phyloP scores from a whole-genome alignment of 1,140 invertebrate genomes.

The Drosophila auraria region DNA sequence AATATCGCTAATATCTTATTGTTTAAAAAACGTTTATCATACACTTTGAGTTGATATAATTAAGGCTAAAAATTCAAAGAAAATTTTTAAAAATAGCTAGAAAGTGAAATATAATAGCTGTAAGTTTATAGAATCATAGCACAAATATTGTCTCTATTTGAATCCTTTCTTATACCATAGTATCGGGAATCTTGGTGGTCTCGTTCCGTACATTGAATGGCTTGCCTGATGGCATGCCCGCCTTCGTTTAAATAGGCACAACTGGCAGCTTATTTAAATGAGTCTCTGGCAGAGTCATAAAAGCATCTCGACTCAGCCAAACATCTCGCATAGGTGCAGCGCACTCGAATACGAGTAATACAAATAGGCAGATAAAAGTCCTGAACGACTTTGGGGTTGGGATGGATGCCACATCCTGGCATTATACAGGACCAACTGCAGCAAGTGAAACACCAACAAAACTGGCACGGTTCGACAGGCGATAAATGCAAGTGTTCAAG shows the following conservation, averaged over 20 bases:
- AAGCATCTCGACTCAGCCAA: constrained; percentile 5
- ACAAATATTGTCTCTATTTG: background rate
- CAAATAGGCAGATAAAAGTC: constrained; percentile 42
- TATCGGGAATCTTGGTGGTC: background rate
- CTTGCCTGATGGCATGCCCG: background rate
- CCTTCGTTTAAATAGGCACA: constrained; percentile 42
- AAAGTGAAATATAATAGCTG: background rate
- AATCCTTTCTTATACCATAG: background rate
- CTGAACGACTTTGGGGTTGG: background rate
- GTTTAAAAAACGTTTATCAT: too few relatives aligned
- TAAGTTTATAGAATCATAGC: background rate
- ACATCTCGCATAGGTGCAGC: constrained; percentile 15
- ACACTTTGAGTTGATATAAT: too few relatives aligned
- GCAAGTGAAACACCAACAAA: constrained; percentile 23
- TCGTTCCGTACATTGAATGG: background rate
- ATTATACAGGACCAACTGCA: constrained; percentile 25
- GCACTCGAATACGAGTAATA: background rate
- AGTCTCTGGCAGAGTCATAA: constrained; percentile 39
- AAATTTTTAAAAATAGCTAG: too few relatives aligned
- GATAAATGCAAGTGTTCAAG: constrained; percentile 68
- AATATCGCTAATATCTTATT: too few relatives aligned
- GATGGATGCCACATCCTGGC: background rate
- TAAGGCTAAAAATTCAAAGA: too few relatives aligned
- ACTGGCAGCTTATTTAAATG: constrained; percentile 67
- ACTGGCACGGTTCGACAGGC: constrained; percentile 58